Evolutionary conservation across 2,888 invertebrate genomes (phyloP).

Genomic region (Drosophila recens): DNA sequence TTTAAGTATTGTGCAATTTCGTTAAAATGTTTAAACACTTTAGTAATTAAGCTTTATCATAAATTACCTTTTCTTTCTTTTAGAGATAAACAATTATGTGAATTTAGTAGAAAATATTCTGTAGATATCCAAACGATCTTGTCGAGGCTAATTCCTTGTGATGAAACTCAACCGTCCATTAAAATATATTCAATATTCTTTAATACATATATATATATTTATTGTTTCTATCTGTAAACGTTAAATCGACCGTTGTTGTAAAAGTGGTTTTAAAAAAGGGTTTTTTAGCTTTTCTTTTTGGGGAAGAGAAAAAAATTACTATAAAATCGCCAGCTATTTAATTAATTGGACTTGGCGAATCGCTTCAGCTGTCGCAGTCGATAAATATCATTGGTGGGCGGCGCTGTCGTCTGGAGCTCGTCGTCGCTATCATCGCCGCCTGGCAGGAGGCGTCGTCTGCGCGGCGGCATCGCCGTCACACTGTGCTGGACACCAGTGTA

Average conservation of each 20-base stretch:
- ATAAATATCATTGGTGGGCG: slow-evolving; percentile 97
- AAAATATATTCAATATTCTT: neutral
- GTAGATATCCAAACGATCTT: neutral
- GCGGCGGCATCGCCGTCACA: slow-evolving; percentile 87
- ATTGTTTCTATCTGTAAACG: neutral
- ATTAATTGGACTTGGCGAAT: slow-evolving; percentile 82
- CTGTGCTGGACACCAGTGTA: slow-evolving; percentile 85
- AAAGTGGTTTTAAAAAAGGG: neutral
- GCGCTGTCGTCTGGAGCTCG: slow-evolving; percentile 90
- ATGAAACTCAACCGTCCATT: neutral
- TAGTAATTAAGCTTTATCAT: neutral
- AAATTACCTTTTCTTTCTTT: neutral
- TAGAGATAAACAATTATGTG: neutral
- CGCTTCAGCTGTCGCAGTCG: slow-evolving; percentile 96
- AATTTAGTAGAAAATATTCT: neutral
- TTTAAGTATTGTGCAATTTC: neutral
- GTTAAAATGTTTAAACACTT: neutral
- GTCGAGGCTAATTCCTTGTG: slow-evolving; percentile 5
- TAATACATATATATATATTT: neutral
- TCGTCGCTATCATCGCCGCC: slow-evolving; percentile 94
- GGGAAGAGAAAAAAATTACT: neutral
- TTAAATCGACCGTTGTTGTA: slow-evolving; percentile 2
- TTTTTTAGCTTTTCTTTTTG: neutral
- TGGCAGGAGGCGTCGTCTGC: slow-evolving; percentile 87
- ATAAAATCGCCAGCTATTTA: neutral